These are phyloP conservation scores for Tipula helvola DNA, from an alignment of 2,888 invertebrate genomes.

Conservation along the genomic window DNA sequence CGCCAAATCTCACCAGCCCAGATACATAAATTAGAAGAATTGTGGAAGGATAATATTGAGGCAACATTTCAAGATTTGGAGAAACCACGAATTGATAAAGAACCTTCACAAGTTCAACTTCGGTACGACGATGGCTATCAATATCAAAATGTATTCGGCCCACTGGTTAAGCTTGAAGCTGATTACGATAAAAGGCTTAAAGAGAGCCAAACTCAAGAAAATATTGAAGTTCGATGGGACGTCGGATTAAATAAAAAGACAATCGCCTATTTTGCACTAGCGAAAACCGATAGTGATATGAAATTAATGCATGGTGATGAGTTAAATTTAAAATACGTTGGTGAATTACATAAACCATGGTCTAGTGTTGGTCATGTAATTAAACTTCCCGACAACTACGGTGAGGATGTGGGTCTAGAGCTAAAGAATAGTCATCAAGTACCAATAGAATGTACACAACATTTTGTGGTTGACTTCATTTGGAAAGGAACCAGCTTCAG, in stretches of 20 bases:
- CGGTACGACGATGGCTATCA: constrained; percentile 98
- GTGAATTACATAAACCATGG: constrained; percentile 91
- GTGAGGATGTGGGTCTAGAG: constrained; percentile 96
- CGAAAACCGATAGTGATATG: constrained; percentile 97
- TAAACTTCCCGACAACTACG: constrained; percentile 89
- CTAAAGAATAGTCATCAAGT: constrained; percentile 84
- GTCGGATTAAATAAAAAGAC: constrained; percentile 96
- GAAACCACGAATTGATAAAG: constrained; percentile 95
- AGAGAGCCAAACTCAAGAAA: constrained; percentile 96
- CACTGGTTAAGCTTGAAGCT: constrained; percentile 91
- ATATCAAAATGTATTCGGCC: constrained; percentile 96
- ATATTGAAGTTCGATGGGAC: constrained; percentile 98
- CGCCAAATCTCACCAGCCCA: constrained; percentile 95
- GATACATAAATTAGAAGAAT: constrained; percentile 93
- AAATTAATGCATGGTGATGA: constrained; percentile 99
- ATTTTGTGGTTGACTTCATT: constrained; percentile 96
- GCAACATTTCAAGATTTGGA: constrained; percentile 97
- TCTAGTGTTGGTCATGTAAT: constrained; percentile 97
- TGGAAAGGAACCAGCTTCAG: constrained; percentile 99
- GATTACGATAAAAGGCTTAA: constrained; percentile 97
- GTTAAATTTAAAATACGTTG: constrained; percentile 78
- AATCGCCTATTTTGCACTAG: constrained; percentile 92
- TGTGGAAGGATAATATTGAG: constrained; percentile 98
- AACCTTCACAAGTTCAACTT: constrained; percentile 68
- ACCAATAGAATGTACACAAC: constrained; percentile 85